Evolutionary conservation across 1,140 invertebrate species (phyloP).

Genomic region (Myzus persicae): DNA sequence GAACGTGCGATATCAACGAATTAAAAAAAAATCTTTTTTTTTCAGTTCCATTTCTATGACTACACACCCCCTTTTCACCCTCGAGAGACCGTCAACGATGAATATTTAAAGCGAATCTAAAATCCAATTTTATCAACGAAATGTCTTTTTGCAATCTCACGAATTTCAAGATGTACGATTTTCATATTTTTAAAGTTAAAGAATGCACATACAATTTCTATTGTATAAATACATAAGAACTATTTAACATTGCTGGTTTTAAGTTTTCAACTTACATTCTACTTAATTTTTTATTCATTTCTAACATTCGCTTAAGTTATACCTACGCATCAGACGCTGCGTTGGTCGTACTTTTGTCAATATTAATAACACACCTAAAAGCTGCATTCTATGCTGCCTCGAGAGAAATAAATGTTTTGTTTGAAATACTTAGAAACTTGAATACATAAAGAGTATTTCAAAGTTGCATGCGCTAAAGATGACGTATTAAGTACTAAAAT

Average conservation of each 20-base stretch:
- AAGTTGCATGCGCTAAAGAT: not conserved
- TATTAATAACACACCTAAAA: not conserved
- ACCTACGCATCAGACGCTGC: not conserved
- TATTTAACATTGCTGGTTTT: not conserved
- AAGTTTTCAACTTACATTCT: not conserved
- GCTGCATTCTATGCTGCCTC: not conserved
- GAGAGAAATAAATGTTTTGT: not conserved
- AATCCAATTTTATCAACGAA: constrained; percentile 44
- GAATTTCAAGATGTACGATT: not conserved
- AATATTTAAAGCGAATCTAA: constrained; percentile 44
- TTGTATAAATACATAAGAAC: not conserved
- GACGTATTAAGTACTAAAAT: not conserved
- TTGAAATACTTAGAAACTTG: not conserved
- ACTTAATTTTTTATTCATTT: not conserved
- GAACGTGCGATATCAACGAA: not conserved
- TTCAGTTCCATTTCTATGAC: not conserved
- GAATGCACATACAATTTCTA: not conserved
- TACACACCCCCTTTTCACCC: not conserved
- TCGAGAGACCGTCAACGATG: not conserved
- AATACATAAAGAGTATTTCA: constrained; percentile 31
- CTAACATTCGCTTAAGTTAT: not conserved
- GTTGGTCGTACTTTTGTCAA: not conserved
- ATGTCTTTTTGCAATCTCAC: not conserved
- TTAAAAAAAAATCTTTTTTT: not conserved
- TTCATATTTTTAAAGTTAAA: not conserved